Evolutionary conservation across 2,797 vertebrate genomes (phyloP), one percentile per base, ranked within the genome.

Genomic region (Siniperca obscura): DNA sequence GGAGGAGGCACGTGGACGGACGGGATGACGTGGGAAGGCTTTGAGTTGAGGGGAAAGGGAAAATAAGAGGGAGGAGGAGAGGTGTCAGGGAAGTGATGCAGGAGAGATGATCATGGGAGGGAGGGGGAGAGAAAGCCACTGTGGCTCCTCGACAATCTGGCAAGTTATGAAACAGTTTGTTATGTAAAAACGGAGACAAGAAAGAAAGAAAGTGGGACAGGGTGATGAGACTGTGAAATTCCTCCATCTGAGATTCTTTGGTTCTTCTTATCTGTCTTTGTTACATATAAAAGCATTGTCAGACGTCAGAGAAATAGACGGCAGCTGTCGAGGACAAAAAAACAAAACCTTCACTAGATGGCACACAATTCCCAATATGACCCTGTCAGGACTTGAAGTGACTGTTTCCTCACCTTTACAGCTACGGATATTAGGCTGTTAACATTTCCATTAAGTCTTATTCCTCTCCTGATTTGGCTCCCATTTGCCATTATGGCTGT

Each of bases 111-210:
- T 30, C 66, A 81, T 44, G 59, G 61, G 74, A 86, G 48, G 71
- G 60, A 56, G 70, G 75, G 50, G 2, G 59, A 76, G 74, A 36
- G 57, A 48, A 46, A 67, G 69, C 40, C 64, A 86, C 73, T 82
- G 88, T 70, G 38, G 86, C 86, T 86, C 83, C 44, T 76, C 60
- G 38, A 82, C 83, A 92, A 92, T 92, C 91, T 94, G 90, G 76
- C 83, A 84, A 91, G 91, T 95, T 93, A 94, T 76, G 91, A 93
- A 94, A 94, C 89, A 78, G 74, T 89, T 86, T 88, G 82, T 93
- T 93, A 91, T 62, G 81, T 92, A 94, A 93, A 93, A 85, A 77
- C 1, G 11, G 55, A 52, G 40, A 9, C 4, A n/a, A 65, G 65
- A 46, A 78, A 30, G 69, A 72, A 60, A 22, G 60, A 42, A 90